Evolutionary conservation across 2,113 vertebrate species (phyloP), one percentile per base, ranked within the genome.

Genomic region (Dicentrarchus labrax): DNA sequence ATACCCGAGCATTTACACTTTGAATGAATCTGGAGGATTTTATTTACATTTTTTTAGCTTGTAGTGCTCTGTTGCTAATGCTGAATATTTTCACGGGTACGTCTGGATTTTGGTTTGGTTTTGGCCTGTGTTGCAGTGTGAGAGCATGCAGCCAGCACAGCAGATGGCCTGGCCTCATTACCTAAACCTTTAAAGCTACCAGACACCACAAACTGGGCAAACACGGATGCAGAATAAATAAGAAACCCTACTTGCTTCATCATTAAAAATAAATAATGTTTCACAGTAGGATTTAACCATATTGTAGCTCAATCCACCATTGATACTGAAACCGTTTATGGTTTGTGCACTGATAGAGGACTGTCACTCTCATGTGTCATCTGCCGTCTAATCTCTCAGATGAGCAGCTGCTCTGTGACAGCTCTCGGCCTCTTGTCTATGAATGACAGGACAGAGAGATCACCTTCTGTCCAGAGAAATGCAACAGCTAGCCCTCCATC

Each of bases 91-190:
- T 72, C 8, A 43, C 39, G 60, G 59, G 41, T 75, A 39, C 24
- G 41, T 60, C 39, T 21, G 13, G 54, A 69, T 79, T 75, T 74
- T 76, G 2, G 5, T 1, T 83, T 80, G 41, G 39, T 62, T 56
- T 84, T 79, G 60, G 56, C 82, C 69, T 82, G 67, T 5, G 11
- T 77, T 67, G 10, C 36, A 56, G 65, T 71, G 84, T 85, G 54
- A 85, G 22, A 83, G 73, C 65, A 83, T 90, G 81, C 81, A 82
- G 84, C 57, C 76, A 82, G 76, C 43, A 60, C 85, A 85, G 80
- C 90, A 88, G 68, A 86, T 90, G 73, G 66, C 61, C 21, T 67
- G 78, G 68, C 43, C n/a, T 80, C 59, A 67, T 88, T 47, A 84
- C n/a, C 67, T 78, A 75, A 78, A 80, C 59, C 9, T 83, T 19